Evolutionary conservation across 2,888 invertebrate species (phyloP).

Genomic region (Apamea anceps): DNA sequence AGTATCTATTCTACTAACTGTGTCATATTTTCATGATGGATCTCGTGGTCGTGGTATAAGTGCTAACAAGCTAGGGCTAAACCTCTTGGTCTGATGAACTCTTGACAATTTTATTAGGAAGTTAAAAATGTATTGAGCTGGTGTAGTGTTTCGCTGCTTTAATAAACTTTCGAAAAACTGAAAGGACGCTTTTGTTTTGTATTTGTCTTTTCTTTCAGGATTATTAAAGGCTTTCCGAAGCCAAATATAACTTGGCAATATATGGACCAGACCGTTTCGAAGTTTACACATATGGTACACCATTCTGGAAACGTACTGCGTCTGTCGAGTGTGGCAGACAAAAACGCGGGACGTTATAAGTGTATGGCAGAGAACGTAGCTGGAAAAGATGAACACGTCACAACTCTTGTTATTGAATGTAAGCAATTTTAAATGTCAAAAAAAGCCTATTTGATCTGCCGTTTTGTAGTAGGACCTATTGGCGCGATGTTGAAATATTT

Average conservation of each 20-base stretch:
- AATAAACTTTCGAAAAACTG: neutral
- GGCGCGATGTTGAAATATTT: too few species aligned
- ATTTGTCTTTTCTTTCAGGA: neutral
- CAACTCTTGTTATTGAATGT: slow-evolving; percentile 27
- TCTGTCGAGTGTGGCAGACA: neutral
- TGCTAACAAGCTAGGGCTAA: too few species aligned
- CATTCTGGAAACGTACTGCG: neutral
- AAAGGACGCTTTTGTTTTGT: neutral
- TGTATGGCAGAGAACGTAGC: slow-evolving; percentile 13
- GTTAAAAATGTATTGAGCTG: neutral
- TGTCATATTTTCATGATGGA: neutral
- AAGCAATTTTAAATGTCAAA: neutral
- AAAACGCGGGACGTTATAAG: slow-evolving; percentile 22
- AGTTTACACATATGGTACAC: neutral
- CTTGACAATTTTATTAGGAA: neutral
- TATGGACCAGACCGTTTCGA: neutral
- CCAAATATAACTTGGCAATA: slow-evolving; percentile 28
- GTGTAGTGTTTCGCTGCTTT: neutral
- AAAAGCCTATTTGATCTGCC: neutral
- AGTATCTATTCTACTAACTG: neutral
- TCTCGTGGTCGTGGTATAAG: neutral
- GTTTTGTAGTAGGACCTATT: too few species aligned
- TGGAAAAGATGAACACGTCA: slow-evolving; percentile 22
- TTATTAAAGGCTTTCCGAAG: slow-evolving; percentile 33
- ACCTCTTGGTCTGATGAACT: neutral